These are phyloP conservation scores for Cyphomyrus discorhynchus DNA, from an alignment of 2,113 vertebrate species.

Conservation along the genomic window DNA sequence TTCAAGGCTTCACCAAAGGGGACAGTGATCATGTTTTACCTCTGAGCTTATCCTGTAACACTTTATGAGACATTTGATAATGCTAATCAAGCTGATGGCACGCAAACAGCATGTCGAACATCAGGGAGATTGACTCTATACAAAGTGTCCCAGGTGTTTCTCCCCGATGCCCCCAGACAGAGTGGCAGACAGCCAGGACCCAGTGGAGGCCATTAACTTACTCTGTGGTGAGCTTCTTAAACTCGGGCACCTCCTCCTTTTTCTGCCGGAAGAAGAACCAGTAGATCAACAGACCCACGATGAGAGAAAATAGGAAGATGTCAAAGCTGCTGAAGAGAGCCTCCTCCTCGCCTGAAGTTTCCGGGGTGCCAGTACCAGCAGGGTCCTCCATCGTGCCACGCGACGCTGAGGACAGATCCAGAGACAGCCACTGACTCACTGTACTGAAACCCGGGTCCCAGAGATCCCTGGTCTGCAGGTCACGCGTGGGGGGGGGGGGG, in stretches of 20 bases:
- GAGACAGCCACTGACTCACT: neutral
- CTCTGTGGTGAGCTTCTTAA: slow-evolving; percentile 71
- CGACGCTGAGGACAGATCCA: slow-evolving; percentile 12
- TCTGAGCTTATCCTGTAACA: neutral
- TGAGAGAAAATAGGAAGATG: slow-evolving; percentile 77
- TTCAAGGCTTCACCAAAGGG: neutral
- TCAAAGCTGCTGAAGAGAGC: slow-evolving; percentile 76
- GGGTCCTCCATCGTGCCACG: slow-evolving; percentile 54
- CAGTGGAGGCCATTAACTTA: slow-evolving; percentile 47
- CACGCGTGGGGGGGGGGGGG: neutral
- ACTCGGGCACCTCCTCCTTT: slow-evolving; percentile 77
- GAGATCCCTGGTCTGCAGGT: neutral
- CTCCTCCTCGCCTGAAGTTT: slow-evolving; percentile 53
- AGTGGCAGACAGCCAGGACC: too few relatives aligned
- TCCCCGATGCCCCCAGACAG: neutral
- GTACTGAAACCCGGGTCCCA: neutral
- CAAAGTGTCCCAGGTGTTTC: neutral
- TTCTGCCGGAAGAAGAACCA: slow-evolving; percentile 89
- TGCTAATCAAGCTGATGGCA: neutral
- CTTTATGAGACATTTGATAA: neutral
- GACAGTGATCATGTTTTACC: neutral
- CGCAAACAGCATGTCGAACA: neutral
- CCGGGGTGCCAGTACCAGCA: slow-evolving; percentile 41
- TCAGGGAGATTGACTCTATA: neutral
- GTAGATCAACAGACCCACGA: slow-evolving; percentile 75